Evolutionary conservation across 2,888 invertebrate genomes (phyloP), one percentile per base, ranked within the genome.

Genomic region (Andrena bicolor): DNA sequence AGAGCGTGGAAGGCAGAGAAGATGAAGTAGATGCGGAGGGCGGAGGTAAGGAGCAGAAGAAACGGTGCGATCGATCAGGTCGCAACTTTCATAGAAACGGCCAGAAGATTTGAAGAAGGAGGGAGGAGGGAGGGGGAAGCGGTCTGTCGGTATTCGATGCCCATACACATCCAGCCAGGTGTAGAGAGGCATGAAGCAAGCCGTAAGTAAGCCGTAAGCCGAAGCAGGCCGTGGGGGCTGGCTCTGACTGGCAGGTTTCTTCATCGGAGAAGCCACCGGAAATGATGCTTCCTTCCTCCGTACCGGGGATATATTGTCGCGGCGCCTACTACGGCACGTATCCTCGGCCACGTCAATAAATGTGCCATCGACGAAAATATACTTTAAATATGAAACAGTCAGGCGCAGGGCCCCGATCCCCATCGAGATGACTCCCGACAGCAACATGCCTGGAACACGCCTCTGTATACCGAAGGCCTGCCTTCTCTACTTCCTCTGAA

Each of bases 331-430:
- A 65, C 79, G 56, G 60, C 56, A 76, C 76, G 82, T 84, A 74
- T 72, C 84, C 80, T 72, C 80, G 78, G 70, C 76, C 84, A 80
- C 83, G 92, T 86, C 92, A 91, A 92, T 92, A 92, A 87, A 87
- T 91, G 77, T 71, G 60, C 91, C 82, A 88, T 85, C 88, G 80
- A 81, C 87, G 89, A 90, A 93, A 93, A 92, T 92, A 91, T 91
- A 92, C 91, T 93, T 92, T 93, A 93, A 93, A 93, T 93, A 93
- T 93, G 92, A 92, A 93, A 93, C 92, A 93, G 93, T 93, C 92
- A 92, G 92, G 91, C 87, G 90, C 92, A 92, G 88, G 87, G 86
- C 85, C 82, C 83, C 88, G 89, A 91, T 91, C 89, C 90, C 89
- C 90, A 88, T 88, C 88, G 88, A 87, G 89, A 91, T 90, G 90